A percentile compares a stretch with the other conserved stretches of the same genome.
Evolutionary conservation across 2,797 vertebrate genomes (phyloP).

Genomic region (Pseudotriccus pelzelni): DNA sequence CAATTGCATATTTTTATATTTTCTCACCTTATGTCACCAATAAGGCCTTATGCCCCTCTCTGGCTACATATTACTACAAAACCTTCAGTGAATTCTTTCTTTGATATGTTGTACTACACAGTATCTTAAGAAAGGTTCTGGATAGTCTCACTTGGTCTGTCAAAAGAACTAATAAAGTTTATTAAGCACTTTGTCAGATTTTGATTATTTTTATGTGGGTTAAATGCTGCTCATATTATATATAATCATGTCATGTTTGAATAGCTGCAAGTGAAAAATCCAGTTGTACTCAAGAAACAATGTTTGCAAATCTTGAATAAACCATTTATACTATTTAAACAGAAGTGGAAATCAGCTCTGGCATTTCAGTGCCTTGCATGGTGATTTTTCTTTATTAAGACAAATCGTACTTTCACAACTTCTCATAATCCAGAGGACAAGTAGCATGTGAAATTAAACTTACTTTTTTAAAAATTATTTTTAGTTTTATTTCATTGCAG

Average conservation of each 20-base stretch:
- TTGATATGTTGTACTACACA: not conserved
- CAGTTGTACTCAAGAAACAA: not conserved
- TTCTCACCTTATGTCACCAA: not conserved
- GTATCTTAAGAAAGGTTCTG: not conserved
- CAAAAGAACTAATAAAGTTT: not conserved
- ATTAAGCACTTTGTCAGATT: not conserved
- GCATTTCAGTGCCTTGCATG: not conserved
- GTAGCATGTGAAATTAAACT: not conserved
- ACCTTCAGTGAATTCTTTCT: not conserved
- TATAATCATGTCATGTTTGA: not conserved
- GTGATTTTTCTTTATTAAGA: not conserved
- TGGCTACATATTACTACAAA: not conserved
- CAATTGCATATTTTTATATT: not conserved
- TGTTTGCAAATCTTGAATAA: not conserved
- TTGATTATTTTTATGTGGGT: not conserved
- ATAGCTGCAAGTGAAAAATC: not conserved
- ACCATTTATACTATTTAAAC: not conserved
- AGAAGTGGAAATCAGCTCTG: not conserved
- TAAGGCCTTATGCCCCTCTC: not conserved
- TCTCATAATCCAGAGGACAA: not conserved
- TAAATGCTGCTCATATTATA: not conserved
- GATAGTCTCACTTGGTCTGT: not conserved
- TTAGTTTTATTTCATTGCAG: not conserved
- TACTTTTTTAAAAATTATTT: not conserved
- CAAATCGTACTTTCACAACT: not conserved